Base-by-base conservation (phyloP, 2,113 vertebrate species). In the Clarias gariepinus region DNA sequence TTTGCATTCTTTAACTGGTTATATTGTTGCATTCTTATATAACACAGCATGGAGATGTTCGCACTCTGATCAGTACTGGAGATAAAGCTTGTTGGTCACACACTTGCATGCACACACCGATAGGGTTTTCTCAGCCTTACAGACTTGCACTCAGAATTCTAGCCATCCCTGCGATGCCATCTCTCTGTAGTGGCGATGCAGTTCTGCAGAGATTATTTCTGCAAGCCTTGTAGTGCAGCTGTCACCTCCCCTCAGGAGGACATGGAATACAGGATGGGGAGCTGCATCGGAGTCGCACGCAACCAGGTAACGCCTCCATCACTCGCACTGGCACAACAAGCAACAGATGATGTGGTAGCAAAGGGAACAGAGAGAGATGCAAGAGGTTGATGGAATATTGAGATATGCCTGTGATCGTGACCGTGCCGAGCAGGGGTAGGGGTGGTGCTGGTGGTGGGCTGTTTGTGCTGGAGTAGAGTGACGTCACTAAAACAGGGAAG, bases 181-280 rank as follows among this genome's bases (percentile, higher is more conserved):
- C 85, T 83, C 80, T 82, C 47, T 52, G 84, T 88, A 90, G 88
- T 73, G 85, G 89, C 77, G 86, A 96, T 95, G 95, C 95, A 95
- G 91, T 95, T 95, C 93, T 95, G 94, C 94, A 94, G 91, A 57
- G 93, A 93, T 90, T 94, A 95, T 88, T 92, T 96, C 86, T 95
- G 95, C 91, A 90, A 92, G 90, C 94, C 94, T n/a, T 95, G 95
- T 94, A 95, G 94, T 83, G 91, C 93, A 87, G 90, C 93, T 83
- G 93, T 95, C 91, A 94, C 93, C 84, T 95, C 94, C 87, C 95
- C 95, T 23, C 92, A 95, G 92, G 95, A 95, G 92, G 94, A 94
- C 91, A 95, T 96, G 95, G 94, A 95, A 93, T 95, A 95, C 92
- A 94, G 91, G 93, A 96, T 96, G 95, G 95, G 95, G 88, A 94